Evolutionary conservation across 2,113 vertebrate genomes (phyloP).

Genomic region (Melanostigma gelatinosum): DNA sequence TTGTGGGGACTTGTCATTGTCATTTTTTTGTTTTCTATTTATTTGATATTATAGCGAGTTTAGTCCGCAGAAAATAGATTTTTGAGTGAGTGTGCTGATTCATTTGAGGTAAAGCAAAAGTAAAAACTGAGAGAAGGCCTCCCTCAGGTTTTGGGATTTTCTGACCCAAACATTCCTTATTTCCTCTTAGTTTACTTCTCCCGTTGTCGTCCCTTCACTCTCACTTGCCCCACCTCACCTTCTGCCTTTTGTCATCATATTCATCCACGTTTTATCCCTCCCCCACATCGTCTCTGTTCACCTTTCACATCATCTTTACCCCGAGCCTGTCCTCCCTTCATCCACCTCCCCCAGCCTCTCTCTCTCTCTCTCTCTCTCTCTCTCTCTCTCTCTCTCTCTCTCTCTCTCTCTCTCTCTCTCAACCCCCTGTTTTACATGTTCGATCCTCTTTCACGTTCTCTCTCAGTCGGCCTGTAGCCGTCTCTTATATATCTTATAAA

Average conservation of each 20-base stretch:
- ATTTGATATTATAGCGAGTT: not conserved
- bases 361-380: conserved; percentile 1
- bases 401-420: conserved; percentile 1
- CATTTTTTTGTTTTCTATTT: not conserved
- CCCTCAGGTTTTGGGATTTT: conserved; percentile 52
- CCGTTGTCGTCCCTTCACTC: not conserved
- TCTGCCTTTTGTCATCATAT: conserved; percentile 15
- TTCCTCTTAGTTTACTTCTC: conserved; percentile 14
- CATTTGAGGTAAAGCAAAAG: not conserved
- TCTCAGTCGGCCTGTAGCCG: not conserved
- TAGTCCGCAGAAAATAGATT: not conserved
- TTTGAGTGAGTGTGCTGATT: not conserved
- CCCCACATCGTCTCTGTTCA: not conserved
- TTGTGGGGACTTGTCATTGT: not conserved
- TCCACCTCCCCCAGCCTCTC: not conserved
- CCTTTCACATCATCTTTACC: conserved; percentile 29
- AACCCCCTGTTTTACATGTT: not conserved
- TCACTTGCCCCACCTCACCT: conserved; percentile 16
- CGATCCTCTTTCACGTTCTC: conserved; percentile 4
- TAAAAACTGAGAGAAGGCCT: conserved; percentile 49
- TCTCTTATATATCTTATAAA: too few species aligned
- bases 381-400: conserved; percentile 5
- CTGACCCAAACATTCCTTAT: conserved; percentile 60
- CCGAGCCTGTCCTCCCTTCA: not conserved
- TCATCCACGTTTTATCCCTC: conserved; percentile 9